phyloP scores from a whole-genome alignment of 2,113 vertebrate genomes.

The Rattus rattus region DNA sequence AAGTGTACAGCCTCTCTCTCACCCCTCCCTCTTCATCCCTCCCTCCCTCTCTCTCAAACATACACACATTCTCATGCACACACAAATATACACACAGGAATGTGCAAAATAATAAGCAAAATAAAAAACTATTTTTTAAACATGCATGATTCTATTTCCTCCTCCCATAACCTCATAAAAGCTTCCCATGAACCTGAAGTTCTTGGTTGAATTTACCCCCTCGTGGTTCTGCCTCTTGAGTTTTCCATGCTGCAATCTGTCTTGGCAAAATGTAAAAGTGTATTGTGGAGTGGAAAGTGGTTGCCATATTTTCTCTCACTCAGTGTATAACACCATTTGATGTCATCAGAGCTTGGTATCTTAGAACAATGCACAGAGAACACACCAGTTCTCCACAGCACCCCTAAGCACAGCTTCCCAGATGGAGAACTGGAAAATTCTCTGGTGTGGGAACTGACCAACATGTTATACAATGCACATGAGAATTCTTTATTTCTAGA shows the following conservation, averaged over 20 bases:
- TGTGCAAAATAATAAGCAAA: background rate
- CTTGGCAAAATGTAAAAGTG: background rate
- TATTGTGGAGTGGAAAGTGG: background rate
- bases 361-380: background rate
- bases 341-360: background rate
- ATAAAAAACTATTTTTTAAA: background rate
- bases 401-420: background rate
- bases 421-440: background rate
- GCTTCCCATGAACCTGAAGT: background rate
- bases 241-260: background rate
- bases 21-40: background rate
- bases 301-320: background rate
- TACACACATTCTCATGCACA: background rate
- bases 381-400: background rate
- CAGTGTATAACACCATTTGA: background rate
- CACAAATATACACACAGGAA: background rate
- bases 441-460: background rate
- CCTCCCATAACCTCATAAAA: background rate
- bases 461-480: background rate
- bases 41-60: background rate
- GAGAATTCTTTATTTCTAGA: background rate
- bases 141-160: background rate
- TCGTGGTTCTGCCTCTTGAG: background rate
- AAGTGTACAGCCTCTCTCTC: rapidly evolving
- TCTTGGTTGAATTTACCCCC: background rate